A percentile compares a stretch with the other conserved stretches of the same genome.
phyloP scores from a whole-genome alignment of 2,888 invertebrate species.

The Acrocyrtus sp. region DNA sequence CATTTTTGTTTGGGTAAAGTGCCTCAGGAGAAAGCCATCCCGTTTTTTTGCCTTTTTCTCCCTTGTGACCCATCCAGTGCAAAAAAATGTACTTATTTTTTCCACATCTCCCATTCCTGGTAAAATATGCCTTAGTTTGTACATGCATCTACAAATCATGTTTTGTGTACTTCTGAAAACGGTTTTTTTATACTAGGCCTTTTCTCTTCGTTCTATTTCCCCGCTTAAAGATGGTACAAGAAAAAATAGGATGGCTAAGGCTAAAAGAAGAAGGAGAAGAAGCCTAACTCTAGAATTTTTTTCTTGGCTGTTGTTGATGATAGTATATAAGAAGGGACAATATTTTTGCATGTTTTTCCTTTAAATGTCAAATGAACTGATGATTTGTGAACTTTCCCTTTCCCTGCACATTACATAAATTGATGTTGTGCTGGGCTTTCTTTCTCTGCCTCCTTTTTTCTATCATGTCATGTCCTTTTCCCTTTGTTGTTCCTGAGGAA shows the following conservation, averaged over 20 bases:
- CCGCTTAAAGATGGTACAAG: no score
- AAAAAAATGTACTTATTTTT: no score
- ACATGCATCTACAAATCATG: no score
- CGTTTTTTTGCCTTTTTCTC: slow-evolving; percentile 13
- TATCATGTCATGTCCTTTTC: not conserved
- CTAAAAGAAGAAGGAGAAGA: no score
- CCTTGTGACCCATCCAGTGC: slow-evolving; percentile 40
- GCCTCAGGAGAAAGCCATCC: slow-evolving; percentile 43
- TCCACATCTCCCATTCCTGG: no score
- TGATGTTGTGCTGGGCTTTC: slow-evolving; percentile 7
- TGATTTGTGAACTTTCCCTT: slow-evolving; percentile 50
- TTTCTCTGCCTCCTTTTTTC: not conserved
- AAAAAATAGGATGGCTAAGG: no score
- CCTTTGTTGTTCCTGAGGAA: no score
- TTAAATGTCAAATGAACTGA: slow-evolving; percentile 50
- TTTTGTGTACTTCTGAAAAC: no score
- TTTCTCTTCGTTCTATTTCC: no score
- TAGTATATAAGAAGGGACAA: slow-evolving; percentile 31
- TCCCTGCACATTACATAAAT: slow-evolving; percentile 41
- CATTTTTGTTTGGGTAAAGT: not conserved
- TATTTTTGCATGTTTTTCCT: slow-evolving; percentile 49
- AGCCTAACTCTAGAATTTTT: no score
- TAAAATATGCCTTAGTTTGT: no score
- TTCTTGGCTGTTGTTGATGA: slow-evolving; percentile 17
- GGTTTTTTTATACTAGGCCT: no score